Percentiles rank a stretch among this genome's conserved stretches.
Evolutionary conservation across 2,113 vertebrate species (phyloP).

Genomic region (Ceyx melanurus): DNA sequence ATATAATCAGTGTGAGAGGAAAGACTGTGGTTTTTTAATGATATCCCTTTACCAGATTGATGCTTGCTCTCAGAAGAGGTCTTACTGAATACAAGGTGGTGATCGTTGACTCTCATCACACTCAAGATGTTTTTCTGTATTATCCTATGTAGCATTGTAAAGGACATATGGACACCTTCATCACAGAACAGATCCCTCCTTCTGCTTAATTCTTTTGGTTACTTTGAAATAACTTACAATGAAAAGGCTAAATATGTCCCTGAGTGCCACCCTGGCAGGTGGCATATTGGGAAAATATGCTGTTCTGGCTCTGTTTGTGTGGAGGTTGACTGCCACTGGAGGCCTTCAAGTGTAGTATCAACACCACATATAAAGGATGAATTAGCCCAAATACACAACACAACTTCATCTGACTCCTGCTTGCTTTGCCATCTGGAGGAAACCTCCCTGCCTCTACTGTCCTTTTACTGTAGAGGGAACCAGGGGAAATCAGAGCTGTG

Average conservation of each 20-base stretch:
- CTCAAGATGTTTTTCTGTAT: neutral
- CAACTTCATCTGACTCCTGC: neutral
- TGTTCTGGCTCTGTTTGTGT: neutral
- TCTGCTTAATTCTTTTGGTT: neutral
- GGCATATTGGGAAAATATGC: neutral
- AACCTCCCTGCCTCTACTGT: neutral
- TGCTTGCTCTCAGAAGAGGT: neutral
- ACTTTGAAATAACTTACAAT: neutral
- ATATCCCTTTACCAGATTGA: neutral
- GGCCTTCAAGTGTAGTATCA: neutral
- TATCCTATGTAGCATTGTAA: fast-evolving
- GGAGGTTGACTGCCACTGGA: fast-evolving
- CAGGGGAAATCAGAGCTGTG: neutral
- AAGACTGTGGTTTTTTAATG: neutral
- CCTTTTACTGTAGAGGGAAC: neutral
- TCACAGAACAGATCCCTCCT: neutral
- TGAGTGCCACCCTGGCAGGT: neutral
- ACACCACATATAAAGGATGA: neutral
- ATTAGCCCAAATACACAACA: neutral
- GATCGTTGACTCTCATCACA: too few species aligned
- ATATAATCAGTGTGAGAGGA: neutral
- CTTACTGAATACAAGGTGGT: neutral
- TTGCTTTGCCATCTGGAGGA: neutral
- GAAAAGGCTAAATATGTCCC: neutral
- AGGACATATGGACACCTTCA: neutral